Conservation (phyloP, 1,140 invertebrate genomes). For the Psilanteris sp. region DNA sequence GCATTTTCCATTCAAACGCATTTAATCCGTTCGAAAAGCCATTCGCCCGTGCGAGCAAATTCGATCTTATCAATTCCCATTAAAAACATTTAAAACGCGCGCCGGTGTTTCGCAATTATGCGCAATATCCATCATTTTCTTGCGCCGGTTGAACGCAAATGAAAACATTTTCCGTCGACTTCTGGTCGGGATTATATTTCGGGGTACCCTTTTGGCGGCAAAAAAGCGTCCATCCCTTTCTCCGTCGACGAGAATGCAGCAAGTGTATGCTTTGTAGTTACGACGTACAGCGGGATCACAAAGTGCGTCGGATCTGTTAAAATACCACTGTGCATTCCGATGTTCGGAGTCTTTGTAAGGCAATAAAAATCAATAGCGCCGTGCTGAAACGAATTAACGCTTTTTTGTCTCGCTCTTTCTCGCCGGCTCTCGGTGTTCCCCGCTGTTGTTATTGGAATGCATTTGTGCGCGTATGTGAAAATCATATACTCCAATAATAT, state of each 20-base stretch:
- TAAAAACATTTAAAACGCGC: too few relatives aligned
- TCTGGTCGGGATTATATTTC: too few relatives aligned
- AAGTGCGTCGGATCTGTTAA: slow-evolving; percentile 27
- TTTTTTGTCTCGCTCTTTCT: slow-evolving; percentile 1
- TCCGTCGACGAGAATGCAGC: neutral
- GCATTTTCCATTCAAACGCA: too few relatives aligned
- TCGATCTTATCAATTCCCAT: too few relatives aligned
- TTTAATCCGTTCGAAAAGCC: too few relatives aligned
- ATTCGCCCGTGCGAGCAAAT: too few relatives aligned
- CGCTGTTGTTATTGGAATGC: slow-evolving; percentile 19
- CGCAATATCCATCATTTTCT: too few relatives aligned
- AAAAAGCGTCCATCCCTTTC: slow-evolving; percentile 1
- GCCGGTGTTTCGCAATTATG: too few relatives aligned
- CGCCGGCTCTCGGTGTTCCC: slow-evolving; percentile 1
- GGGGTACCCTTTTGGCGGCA: neutral
- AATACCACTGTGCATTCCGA: slow-evolving; percentile 36
- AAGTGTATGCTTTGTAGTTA: slow-evolving; percentile 33
- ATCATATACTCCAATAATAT: slow-evolving; percentile 22
- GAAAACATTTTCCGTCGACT: too few relatives aligned
- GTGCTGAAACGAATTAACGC: slow-evolving; percentile 30
- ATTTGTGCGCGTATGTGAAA: slow-evolving; percentile 18
- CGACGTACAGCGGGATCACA: slow-evolving; percentile 20
- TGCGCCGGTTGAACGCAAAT: too few relatives aligned
- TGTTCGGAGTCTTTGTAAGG: slow-evolving; percentile 32
- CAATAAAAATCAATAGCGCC: slow-evolving; percentile 40